Base-by-base conservation (phyloP, 1,140 invertebrate species). In the Procambarus virginalis region DNA sequence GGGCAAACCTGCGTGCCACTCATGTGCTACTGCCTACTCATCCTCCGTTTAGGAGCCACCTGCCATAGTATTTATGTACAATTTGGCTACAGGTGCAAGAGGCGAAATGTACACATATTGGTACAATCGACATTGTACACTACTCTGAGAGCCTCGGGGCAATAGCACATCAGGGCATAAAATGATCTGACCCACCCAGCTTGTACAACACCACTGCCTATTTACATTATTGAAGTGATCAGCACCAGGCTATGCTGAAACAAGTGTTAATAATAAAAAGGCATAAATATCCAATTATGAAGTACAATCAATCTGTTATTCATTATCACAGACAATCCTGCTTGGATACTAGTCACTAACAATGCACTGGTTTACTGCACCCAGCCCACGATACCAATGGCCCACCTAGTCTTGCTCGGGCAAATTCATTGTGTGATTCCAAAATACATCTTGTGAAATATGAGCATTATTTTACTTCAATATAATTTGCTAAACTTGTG, bases 211-310 rank as follows among this genome's bases (percentile, higher is more conserved):
- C 88, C 81, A 89, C 88, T 89, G 88, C 88, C 51, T 86, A 84
- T 89, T 89, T 89, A 89, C 87, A 89, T 89, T 89, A 89, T 83
- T 89, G 73, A 84, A 84, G 82, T 89, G 17, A 79, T 78, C 88
- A 89, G 88, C 88, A 90, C 83, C 89, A 85, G n/a, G 45, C 76
- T 75, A 81, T 90, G 89, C 83, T 90, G 84, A 86, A 84, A 85
- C 73, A 78, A 73, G 73, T 78, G 88, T 85, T 86, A 90, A 85
- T 90, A 86, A 85, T 85, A 86, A 86, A 70, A 90, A 90, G 89
- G 89, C 89, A 90, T 91, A 91, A 84, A 91, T 91, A 91, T 88
- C 82, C 85, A 91, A 88, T 76, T 91, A 91, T 84, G 82, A 88
- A 88, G 86, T 91, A 89, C 82, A 88, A 86, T 85, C 64, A 84